Conservation (phyloP, 2,113 vertebrate species). For the Dasyprocta punctata region DNA sequence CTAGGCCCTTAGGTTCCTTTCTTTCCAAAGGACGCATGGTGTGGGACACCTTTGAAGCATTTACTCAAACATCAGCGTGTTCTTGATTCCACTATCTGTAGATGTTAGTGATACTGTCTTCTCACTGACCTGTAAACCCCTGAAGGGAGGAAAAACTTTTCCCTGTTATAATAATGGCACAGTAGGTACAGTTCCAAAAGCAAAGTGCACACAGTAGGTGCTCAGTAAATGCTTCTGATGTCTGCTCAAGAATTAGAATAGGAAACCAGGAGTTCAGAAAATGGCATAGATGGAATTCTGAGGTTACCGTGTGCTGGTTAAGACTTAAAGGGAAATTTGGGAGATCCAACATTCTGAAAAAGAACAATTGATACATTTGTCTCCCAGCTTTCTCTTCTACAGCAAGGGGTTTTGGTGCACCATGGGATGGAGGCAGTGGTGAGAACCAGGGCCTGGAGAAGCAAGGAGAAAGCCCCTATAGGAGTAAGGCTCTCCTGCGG, state of each 20-base stretch:
- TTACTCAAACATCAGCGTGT: neutral
- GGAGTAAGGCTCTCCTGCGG: neutral
- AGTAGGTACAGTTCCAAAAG: neutral
- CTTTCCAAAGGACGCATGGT: neutral
- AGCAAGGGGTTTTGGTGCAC: neutral
- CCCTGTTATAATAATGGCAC: accelerated
- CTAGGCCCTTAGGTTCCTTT: neutral
- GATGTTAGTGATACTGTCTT: neutral
- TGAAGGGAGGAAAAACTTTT: neutral
- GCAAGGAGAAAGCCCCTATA: neutral
- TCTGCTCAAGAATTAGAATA: neutral
- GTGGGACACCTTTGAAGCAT: neutral
- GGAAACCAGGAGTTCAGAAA: neutral
- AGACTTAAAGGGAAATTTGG: neutral
- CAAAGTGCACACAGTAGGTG: neutral
- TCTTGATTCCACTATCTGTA: neutral
- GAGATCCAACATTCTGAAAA: neutral
- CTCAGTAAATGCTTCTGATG: neutral
- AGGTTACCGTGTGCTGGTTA: too few species aligned
- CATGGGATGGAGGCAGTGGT: too few species aligned
- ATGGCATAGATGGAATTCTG: neutral
- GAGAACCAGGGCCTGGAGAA: neutral
- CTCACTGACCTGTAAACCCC: neutral
- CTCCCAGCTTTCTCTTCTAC: neutral
- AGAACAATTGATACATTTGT: neutral